Conservation (phyloP, 2,797 vertebrate genomes). For the Peromyscus aztecus region DNA sequence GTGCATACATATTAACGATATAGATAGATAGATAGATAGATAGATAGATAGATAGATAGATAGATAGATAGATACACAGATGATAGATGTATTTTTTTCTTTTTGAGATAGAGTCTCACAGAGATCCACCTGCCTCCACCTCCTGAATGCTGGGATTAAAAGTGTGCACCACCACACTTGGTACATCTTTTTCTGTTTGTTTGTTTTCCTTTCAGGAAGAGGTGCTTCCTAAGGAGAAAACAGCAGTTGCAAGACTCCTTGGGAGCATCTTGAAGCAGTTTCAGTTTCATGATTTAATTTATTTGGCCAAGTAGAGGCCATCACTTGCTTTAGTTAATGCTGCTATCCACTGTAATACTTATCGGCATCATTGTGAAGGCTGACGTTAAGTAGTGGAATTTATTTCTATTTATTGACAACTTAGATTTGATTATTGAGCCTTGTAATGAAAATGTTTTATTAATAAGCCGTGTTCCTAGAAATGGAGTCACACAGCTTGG, state of each 20-base stretch:
- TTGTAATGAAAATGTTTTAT: constrained; percentile 56
- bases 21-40: not conserved
- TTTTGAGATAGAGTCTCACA: not conserved
- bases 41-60: not conserved
- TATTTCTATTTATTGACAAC: constrained; percentile 21
- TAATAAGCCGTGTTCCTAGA: constrained; percentile 29
- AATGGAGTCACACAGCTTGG: constrained; percentile 45
- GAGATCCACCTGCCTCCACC: too few relatives aligned
- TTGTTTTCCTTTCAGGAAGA: not conserved
- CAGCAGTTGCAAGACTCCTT: not conserved
- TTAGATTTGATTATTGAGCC: constrained; percentile 50
- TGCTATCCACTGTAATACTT: not conserved
- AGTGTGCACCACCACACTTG: not conserved
- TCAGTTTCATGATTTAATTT: constrained; percentile 40
- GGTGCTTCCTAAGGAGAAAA: constrained; percentile 30
- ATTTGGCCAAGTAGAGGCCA: constrained; percentile 61
- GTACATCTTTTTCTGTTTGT: too few relatives aligned
- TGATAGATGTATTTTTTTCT: not conserved
- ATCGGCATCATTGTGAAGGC: constrained; percentile 4
- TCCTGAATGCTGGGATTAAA: too few relatives aligned
- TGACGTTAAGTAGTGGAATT: constrained; percentile 34
- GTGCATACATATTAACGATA: not conserved
- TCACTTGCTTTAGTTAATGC: constrained; percentile 58
- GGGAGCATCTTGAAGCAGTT: constrained; percentile 18
- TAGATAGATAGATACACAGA: too few relatives aligned